Base-by-base conservation (phyloP, 2,113 vertebrate species). In the Uria aalge region DNA sequence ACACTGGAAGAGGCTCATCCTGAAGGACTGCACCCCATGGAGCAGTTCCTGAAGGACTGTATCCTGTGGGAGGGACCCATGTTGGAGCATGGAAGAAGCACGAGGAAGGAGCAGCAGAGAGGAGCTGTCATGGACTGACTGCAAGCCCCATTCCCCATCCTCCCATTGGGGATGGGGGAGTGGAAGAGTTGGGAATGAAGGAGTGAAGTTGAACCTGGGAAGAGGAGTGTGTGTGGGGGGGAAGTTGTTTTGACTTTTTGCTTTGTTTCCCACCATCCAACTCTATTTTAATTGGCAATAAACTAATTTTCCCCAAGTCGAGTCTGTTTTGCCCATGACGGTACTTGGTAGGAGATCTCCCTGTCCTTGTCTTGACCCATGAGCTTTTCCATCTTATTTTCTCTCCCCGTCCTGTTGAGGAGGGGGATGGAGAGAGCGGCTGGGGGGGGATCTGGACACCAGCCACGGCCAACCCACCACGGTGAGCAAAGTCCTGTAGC, bases 241-340 rank as follows among this genome's bases (percentile, higher is more conserved):
- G 13, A 78, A 63, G 11, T n/a, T 36, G 12, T 11, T 60, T 19
- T 36, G 62, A 67, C 29, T 41, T 57, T 52, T 29, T 2, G 2
- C 34, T 82, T 66, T 56, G 23, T 56, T 90, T 86, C 47, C 90
- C 15, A 68, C 22, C 41, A 73, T 56, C 38, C 32, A 66, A 66
- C 8, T 59, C 30, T 56, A 20, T 45, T 67, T 86, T 45, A 56
- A 47, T 34, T 68, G 15, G 36, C 8, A 47, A 52, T 38, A 67
- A 90, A 60, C 5, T 67, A 5, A 68, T 57, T 69, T 82, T 68
- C 16, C 45, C 19, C 0, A 0, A 20, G 15, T 38, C 0, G 0
- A 78, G 17, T 52, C 34, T 52, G 9, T 73, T 78, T 79, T 90
- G 18, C 16, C 20, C 2, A 0, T 50, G 32, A 56, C 0, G 0